A percentile compares a stretch with the other conserved stretches of the same genome.
These are phyloP conservation scores for Maconellicoccus hirsutus DNA, from an alignment of 1,140 invertebrate genomes.

Conservation along the genomic window DNA sequence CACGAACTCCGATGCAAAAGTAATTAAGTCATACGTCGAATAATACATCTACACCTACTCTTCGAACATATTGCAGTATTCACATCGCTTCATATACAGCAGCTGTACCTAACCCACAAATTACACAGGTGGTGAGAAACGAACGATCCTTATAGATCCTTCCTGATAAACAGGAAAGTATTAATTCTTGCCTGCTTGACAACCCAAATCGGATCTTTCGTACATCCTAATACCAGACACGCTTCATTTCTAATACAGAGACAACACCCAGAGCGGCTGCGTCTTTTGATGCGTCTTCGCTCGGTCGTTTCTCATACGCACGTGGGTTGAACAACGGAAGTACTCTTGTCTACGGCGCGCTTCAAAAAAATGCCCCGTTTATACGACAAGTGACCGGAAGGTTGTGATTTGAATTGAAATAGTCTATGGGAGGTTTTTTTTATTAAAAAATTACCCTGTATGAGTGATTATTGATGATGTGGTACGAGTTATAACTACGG, in stretches of 20 bases:
- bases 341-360: neutral
- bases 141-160: neutral
- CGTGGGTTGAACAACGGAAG: neutral
- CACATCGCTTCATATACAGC: no score
- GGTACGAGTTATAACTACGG: neutral
- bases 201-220: neutral
- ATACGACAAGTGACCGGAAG: neutral
- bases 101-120: neutral
- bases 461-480: neutral
- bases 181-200: conserved; percentile 3
- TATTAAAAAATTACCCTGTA: neutral
- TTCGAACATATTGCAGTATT: no score
- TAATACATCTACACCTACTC: no score
- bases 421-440: neutral
- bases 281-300: neutral
- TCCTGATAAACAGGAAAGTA: conserved; percentile 8
- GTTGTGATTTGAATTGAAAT: neutral
- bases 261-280: neutral
- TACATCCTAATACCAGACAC: neutral
- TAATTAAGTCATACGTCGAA: no score
- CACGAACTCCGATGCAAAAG: no score
- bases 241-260: neutral
- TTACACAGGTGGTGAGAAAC: conserved; percentile 7
- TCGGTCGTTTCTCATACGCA: neutral
- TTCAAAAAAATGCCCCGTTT: no score